Conservation (phyloP, 2,888 invertebrate species). For the Apamea epomidion region DNA sequence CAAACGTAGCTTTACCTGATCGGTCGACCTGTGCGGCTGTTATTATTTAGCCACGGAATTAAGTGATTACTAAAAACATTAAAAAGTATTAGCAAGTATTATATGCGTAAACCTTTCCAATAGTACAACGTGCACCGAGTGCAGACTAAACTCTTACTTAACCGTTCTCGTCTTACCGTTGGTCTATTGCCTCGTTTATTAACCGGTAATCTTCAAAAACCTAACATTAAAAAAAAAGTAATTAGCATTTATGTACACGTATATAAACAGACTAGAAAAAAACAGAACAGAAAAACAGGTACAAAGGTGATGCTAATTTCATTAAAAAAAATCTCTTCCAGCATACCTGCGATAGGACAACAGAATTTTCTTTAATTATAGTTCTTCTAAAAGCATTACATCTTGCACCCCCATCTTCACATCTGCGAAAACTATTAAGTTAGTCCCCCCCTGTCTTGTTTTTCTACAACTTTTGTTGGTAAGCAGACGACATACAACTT, state of each 20-base stretch:
- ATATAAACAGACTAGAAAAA: too few relatives aligned
- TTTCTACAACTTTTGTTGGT: constrained; percentile 11
- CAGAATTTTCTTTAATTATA: not conserved
- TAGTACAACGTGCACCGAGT: not conserved
- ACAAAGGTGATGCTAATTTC: too few relatives aligned
- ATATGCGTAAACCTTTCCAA: not conserved
- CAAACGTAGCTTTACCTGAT: too few relatives aligned
- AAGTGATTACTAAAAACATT: too few relatives aligned
- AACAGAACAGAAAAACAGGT: too few relatives aligned
- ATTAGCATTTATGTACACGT: too few relatives aligned
- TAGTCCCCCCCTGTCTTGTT: constrained; percentile 29
- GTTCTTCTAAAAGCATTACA: not conserved
- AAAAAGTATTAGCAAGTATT: too few relatives aligned
- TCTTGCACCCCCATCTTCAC: not conserved
- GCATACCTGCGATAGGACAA: too few relatives aligned
- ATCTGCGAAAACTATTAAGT: constrained; percentile 43
- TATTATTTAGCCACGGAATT: too few relatives aligned
- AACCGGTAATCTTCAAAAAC: not conserved
- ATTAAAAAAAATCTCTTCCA: too few relatives aligned
- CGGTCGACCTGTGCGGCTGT: too few relatives aligned
- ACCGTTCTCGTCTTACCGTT: not conserved
- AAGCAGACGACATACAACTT: not conserved
- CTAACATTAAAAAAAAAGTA: too few relatives aligned
- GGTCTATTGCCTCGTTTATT: not conserved
- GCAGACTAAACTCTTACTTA: not conserved